phyloP scores from a whole-genome alignment of 2,797 vertebrate genomes.

The Tragopan temminckii region DNA sequence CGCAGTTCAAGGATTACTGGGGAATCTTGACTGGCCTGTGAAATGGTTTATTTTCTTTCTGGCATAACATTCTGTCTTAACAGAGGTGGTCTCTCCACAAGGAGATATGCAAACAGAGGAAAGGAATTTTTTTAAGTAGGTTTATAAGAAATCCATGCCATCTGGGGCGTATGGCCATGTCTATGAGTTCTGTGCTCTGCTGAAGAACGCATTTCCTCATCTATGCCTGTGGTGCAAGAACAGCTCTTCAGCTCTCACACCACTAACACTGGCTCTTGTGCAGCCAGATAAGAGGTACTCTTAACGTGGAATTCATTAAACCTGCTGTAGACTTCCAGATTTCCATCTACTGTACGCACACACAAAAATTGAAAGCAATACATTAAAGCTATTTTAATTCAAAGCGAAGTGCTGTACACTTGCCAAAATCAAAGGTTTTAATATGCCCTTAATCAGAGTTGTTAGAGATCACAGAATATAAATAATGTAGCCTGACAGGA shows the following conservation, averaged over 20 bases:
- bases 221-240: slow-evolving; percentile 26
- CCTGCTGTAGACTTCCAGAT: slow-evolving; percentile 17
- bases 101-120: slow-evolving; percentile 58
- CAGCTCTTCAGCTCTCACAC: slow-evolving; percentile 44
- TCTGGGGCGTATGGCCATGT: not conserved
- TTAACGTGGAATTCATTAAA: slow-evolving; percentile 64
- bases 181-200: slow-evolving; percentile 22
- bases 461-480: slow-evolving; percentile 65
- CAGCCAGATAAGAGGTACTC: slow-evolving; percentile 52
- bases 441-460: slow-evolving; percentile 64
- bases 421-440: slow-evolving; percentile 67
- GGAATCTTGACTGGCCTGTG: slow-evolving; percentile 40
- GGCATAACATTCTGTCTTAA: slow-evolving; percentile 51
- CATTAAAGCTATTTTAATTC: slow-evolving; percentile 51
- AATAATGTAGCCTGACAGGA: slow-evolving; percentile 66
- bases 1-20: slow-evolving; percentile 45
- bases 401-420: not conserved
- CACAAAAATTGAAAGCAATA: not conserved
- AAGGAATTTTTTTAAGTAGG: slow-evolving; percentile 47
- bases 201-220: slow-evolving; percentile 44
- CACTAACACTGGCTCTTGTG: slow-evolving; percentile 38
- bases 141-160: slow-evolving; percentile 61
- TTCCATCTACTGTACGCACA: slow-evolving; percentile 29
- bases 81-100: slow-evolving; percentile 55
- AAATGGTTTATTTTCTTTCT: slow-evolving; percentile 54